Conservation (phyloP, 2,888 invertebrate genomes). For the Ichneumoninae sp. region DNA sequence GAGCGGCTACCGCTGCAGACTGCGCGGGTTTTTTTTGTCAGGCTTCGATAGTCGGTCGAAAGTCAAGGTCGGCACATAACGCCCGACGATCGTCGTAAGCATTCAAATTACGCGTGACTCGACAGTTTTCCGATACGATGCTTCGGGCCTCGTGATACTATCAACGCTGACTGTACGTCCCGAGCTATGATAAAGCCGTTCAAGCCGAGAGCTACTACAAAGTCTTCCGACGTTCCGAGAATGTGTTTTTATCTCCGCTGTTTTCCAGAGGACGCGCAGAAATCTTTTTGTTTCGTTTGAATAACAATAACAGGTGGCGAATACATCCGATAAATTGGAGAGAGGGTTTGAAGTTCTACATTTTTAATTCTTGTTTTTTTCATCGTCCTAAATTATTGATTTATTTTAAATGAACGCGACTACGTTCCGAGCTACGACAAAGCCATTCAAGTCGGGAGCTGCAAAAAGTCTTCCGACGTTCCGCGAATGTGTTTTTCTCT, state of each 20-base stretch:
- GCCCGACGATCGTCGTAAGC: slow-evolving; percentile 51
- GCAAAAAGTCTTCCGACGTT: no score
- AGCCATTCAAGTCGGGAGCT: slow-evolving; percentile 1
- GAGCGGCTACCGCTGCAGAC: not conserved
- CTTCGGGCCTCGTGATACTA: slow-evolving; percentile 37
- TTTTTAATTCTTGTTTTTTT: not conserved
- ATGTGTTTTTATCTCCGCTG: not conserved
- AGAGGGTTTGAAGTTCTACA: not conserved
- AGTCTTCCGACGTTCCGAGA: slow-evolving; percentile 20
- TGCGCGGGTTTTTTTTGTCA: slow-evolving; percentile 20
- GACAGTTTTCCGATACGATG: slow-evolving; percentile 65
- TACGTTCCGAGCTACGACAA: slow-evolving; percentile 38
- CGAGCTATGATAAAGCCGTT: slow-evolving; percentile 36
- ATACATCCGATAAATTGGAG: not conserved
- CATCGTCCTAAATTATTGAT: not conserved
- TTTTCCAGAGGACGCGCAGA: slow-evolving; percentile 4
- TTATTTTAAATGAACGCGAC: not conserved
- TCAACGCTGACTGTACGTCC: slow-evolving; percentile 42
- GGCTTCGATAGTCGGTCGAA: slow-evolving; percentile 65
- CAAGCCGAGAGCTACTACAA: slow-evolving; percentile 10
- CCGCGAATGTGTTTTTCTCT: not conserved
- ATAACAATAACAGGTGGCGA: not conserved
- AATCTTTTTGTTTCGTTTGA: not conserved
- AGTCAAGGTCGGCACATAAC: slow-evolving; percentile 71
- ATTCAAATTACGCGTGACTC: slow-evolving; percentile 72